Percentiles rank a stretch among this genome's conserved stretches.
These are phyloP conservation scores for Lasioglossum vierecki DNA, from an alignment of 2,888 invertebrate genomes.

Conservation along the genomic window DNA sequence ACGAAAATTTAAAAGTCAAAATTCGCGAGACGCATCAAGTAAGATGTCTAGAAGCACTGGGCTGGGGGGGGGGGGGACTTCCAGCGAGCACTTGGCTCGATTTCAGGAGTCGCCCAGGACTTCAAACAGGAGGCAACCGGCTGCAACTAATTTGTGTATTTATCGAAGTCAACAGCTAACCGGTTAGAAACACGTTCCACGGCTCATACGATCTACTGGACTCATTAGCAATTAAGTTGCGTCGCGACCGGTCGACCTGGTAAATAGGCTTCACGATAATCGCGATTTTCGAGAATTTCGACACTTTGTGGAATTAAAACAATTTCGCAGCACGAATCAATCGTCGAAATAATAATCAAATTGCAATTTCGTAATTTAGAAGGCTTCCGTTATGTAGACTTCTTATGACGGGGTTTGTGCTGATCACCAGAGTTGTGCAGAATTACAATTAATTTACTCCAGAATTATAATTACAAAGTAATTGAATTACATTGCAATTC, in stretches of 20 bases:
- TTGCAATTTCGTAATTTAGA: too few species aligned
- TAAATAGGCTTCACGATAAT: background rate
- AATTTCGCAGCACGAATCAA: too few species aligned
- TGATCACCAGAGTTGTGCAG: too few species aligned
- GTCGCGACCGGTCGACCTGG: background rate
- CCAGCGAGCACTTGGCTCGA: background rate
- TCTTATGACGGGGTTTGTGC: too few species aligned
- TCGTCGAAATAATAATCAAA: too few species aligned
- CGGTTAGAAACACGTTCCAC: conserved; percentile 4
- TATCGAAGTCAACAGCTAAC: background rate
- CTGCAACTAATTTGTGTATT: conserved; percentile 42
- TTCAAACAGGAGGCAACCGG: background rate
- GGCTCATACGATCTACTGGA: background rate
- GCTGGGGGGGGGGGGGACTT: background rate
- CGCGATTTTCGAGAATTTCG: background rate
- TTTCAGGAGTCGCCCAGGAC: conserved; percentile 5
- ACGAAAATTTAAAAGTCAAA: conserved; percentile 7
- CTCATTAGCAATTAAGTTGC: conserved; percentile 1
- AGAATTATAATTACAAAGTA: too few species aligned
- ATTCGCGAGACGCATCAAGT: background rate
- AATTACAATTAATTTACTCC: too few species aligned
- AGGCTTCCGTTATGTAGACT: too few species aligned
- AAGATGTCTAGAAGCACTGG: background rate
- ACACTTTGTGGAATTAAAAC: too few species aligned
- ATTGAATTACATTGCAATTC: too few species aligned